Evolutionary conservation across 2,888 invertebrate genomes (phyloP), one percentile per base, ranked within the genome.

Genomic region (Drosophila lutescens): DNA sequence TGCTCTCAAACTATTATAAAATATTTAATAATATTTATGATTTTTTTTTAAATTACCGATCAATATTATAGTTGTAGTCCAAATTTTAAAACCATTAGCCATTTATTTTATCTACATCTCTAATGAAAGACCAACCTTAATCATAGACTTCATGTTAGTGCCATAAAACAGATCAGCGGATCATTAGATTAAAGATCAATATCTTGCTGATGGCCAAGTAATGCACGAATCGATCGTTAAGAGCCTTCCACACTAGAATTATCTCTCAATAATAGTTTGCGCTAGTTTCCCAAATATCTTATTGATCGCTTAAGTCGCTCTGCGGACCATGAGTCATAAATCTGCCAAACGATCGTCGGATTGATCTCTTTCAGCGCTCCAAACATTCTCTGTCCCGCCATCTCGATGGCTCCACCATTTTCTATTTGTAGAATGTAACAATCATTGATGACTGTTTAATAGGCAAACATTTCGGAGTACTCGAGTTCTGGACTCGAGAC

Each of bases 341-440:
- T 43, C 62, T 49, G 47, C 13, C 59, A 23, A 55, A 58, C 46
- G 47, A 41, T 51, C 63, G 32, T 6, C 30, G 51, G 62, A 51
- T 51, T 62, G 65, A 66, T 65, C 65, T 65, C 65, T 54, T 47
- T 40, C 34, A 32, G n/a, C n/a, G 20, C 17, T 20, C 9, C 12
- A 38, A 44, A 36, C 63, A 38, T 60, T 60, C 43, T 60, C 44
- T 13, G 44, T n/a, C 43, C 30, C 26, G 6, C 38, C 49, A 10
- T 23, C 9, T 5, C 12, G 51, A 47, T 55, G 34, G 26, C 30
- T 41, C 57, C 49, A 20, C 40, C 15, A 46, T 40, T 68, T 68
- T 68, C 59, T 68, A 58, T 80, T 83, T 83, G 75, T 71, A 74
- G 86, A 80, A 77, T 72, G 86, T 67, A 79, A 65, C 68, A 79